A percentile compares a stretch with the other conserved stretches of the same genome.
Conservation (phyloP, 2,888 invertebrate species). For the Zele albiditarsus region DNA sequence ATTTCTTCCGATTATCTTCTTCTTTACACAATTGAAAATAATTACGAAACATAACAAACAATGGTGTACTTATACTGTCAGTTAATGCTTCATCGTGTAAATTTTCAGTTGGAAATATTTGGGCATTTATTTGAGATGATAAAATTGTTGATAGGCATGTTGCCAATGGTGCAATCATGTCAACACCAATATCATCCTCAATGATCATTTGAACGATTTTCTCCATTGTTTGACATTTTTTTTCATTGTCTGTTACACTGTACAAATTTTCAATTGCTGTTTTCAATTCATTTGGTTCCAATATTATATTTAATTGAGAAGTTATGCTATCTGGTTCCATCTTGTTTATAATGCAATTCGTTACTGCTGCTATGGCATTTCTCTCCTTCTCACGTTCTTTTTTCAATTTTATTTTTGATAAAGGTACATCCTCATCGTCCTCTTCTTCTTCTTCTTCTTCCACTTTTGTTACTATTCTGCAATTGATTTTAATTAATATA, state of each 20-base stretch:
- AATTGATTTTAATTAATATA: not conserved
- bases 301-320: slow-evolving; percentile 63
- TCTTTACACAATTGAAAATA: slow-evolving; percentile 81
- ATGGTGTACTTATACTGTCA: slow-evolving; percentile 86
- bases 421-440: slow-evolving; percentile 84
- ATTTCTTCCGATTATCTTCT: slow-evolving; percentile 85
- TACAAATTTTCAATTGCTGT: slow-evolving; percentile 76
- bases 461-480: slow-evolving; percentile 64
- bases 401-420: slow-evolving; percentile 84
- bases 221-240: slow-evolving; percentile 80
- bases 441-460: slow-evolving; percentile 78
- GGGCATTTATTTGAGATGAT: slow-evolving; percentile 75
- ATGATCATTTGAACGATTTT: slow-evolving; percentile 78
- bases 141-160: slow-evolving; percentile 77
- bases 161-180: slow-evolving; percentile 76
- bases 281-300: slow-evolving; percentile 75
- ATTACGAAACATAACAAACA: slow-evolving; percentile 91
- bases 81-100: slow-evolving; percentile 77
- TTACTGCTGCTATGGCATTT: slow-evolving; percentile 33
- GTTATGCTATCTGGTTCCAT: slow-evolving; percentile 59
- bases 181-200: slow-evolving; percentile 78
- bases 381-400: slow-evolving; percentile 65
- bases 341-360: slow-evolving; percentile 64
- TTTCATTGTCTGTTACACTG: slow-evolving; percentile 76
- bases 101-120: slow-evolving; percentile 76